Percentiles rank a stretch among this genome's conserved stretches.
phyloP scores from a whole-genome alignment of 2,113 vertebrate genomes.

The Podocnemis expansa region DNA sequence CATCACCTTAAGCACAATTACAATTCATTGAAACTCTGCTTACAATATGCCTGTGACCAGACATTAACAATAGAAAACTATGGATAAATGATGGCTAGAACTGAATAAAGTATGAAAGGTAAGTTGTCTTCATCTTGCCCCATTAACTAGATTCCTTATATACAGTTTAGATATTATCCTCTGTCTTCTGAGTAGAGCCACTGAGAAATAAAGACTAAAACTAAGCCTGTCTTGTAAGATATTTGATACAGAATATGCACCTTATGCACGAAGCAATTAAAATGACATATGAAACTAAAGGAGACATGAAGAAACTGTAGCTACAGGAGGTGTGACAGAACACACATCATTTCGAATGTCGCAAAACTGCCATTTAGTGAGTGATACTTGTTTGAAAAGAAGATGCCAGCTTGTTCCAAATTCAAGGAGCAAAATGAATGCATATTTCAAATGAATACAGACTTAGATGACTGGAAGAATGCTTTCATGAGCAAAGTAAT shows the following conservation, averaged over 20 bases:
- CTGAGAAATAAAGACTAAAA: constrained; percentile 35
- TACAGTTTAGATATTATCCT: not conserved
- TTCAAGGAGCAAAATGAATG: not conserved
- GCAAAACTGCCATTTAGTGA: not conserved
- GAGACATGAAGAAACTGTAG: not conserved
- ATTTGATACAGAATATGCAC: constrained; percentile 38
- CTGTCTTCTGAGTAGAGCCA: not conserved
- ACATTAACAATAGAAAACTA: not conserved
- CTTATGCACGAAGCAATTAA: constrained; percentile 36
- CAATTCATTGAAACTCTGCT: constrained; percentile 47
- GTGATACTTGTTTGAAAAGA: not conserved
- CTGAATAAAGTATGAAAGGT: constrained; percentile 13
- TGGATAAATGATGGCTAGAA: not conserved
- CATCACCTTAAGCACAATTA: constrained; percentile 43
- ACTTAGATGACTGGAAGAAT: not conserved
- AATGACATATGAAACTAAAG: constrained; percentile 26
- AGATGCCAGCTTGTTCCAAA: not conserved
- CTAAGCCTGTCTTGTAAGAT: constrained; percentile 39
- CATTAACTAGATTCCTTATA: not conserved
- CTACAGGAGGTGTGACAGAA: constrained; percentile 23
- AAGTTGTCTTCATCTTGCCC: not conserved
- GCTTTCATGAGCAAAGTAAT: not conserved
- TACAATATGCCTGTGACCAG: constrained; percentile 58
- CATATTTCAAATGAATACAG: not conserved
- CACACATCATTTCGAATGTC: not conserved